Conservation (phyloP, 2,113 vertebrate genomes). For the Neofelis nebulosa region DNA sequence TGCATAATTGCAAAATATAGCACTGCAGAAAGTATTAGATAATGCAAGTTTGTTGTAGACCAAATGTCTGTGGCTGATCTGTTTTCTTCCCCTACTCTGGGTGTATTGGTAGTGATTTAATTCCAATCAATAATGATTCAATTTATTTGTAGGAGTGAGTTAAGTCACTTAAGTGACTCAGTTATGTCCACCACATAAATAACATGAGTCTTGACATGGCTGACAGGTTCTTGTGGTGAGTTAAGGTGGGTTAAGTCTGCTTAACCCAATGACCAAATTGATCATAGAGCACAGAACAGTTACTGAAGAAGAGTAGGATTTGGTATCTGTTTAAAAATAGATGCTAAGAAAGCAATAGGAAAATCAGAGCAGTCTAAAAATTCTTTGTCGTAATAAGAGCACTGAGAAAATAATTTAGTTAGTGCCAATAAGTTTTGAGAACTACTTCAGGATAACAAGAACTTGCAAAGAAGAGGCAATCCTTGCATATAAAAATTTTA, state of each 20-base stretch:
- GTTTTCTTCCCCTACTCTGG: background rate
- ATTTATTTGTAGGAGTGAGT: conserved; percentile 61
- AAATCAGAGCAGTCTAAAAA: conserved; percentile 6
- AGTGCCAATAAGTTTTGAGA: background rate
- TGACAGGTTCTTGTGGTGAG: background rate
- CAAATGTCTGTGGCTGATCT: background rate
- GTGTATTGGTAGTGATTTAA: conserved; percentile 57
- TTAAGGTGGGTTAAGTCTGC: background rate
- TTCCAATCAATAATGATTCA: conserved; percentile 64
- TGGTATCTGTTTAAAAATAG: background rate
- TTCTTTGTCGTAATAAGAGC: background rate
- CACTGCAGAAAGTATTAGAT: background rate
- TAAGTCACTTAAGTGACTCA: conserved; percentile 37
- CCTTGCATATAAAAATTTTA: no score
- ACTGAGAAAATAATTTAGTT: conserved; percentile 31
- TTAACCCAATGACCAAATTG: conserved; percentile 47
- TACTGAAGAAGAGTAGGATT: conserved; percentile 34
- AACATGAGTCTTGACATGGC: conserved; percentile 40
- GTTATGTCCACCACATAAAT: conserved; percentile 49
- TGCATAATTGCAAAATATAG: background rate
- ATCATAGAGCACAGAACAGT: background rate
- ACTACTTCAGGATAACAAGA: background rate
- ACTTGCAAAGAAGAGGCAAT: no score
- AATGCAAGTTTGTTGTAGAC: background rate
- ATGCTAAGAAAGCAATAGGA: background rate